Percentiles rank a stretch among this genome's conserved stretches.
These are phyloP conservation scores for Limnephilus auricula DNA, from an alignment of 2,888 invertebrate species.

Conservation along the genomic window DNA sequence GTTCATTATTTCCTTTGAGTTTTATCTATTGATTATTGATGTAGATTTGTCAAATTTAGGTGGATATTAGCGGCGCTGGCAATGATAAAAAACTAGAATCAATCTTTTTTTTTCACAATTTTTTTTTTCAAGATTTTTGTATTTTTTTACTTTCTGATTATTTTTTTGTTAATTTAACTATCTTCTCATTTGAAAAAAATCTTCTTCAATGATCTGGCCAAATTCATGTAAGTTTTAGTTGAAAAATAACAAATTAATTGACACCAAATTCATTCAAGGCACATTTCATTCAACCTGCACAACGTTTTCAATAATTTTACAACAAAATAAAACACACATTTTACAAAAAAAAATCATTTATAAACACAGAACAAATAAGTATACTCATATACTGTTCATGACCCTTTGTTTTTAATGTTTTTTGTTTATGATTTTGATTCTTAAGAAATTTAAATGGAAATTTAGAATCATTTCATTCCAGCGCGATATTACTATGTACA, in stretches of 20 bases:
- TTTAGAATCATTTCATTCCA: not conserved
- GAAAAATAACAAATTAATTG: not conserved
- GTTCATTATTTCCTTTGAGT: constrained; percentile 5
- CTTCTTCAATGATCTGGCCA: not conserved
- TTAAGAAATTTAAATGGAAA: not conserved
- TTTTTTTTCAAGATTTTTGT: too few species aligned
- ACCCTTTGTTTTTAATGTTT: not conserved
- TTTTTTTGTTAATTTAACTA: not conserved
- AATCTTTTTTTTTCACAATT: not conserved
- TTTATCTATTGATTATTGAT: constrained; percentile 19
- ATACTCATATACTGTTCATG: not conserved
- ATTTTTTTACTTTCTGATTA: too few species aligned
- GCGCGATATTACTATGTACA: not conserved
- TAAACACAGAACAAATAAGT: not conserved
- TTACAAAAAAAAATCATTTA: not conserved
- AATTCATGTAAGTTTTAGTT: not conserved
- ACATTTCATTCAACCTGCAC: not conserved
- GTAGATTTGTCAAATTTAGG: constrained; percentile 59
- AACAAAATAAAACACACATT: not conserved
- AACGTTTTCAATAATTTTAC: not conserved
- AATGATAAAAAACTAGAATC: constrained; percentile 46
- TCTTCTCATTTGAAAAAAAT: not conserved
- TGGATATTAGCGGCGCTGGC: constrained; percentile 65
- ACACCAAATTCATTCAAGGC: not conserved
- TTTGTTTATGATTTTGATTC: not conserved